A percentile compares a stretch with the other conserved stretches of the same genome.
Evolutionary conservation across 1,140 invertebrate genomes (phyloP).

Genomic region (Riptortus pedestris): DNA sequence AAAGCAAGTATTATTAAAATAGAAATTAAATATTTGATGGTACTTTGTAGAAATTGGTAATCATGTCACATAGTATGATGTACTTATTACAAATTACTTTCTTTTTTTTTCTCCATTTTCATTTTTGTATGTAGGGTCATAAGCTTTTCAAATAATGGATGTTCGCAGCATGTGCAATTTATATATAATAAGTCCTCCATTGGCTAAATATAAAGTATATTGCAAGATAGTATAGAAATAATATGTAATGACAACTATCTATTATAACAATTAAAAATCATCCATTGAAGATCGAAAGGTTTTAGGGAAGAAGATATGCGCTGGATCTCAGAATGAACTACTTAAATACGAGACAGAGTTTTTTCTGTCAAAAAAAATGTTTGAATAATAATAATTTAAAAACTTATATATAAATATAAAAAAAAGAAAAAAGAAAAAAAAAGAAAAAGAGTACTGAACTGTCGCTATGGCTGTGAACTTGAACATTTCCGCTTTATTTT

Average conservation of each 20-base stretch:
- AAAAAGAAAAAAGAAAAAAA: background rate
- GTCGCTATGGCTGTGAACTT: conserved; percentile 13
- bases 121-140: too few relatives aligned
- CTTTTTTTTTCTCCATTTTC: too few relatives aligned
- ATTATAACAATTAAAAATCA: background rate
- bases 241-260: background rate
- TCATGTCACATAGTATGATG: too few relatives aligned
- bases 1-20: too few relatives aligned
- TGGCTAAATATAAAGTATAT: too few relatives aligned
- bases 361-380: background rate
- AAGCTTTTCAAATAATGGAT: too few relatives aligned
- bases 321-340: conserved; percentile 9
- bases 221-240: background rate
- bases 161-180: too few relatives aligned
- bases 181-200: too few relatives aligned
- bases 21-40: too few relatives aligned
- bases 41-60: too few relatives aligned
- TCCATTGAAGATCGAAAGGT: background rate
- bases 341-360: conserved; percentile 5
- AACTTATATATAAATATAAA: background rate
- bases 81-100: too few relatives aligned
- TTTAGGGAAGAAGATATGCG: too few relatives aligned
- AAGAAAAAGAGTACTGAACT: conserved; percentile 8
- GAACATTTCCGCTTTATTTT: conserved; percentile 14
- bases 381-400: background rate